A percentile compares a stretch with the other conserved stretches of the same genome.
These are phyloP conservation scores for Peromyscus leucopus DNA, from an alignment of 2,113 vertebrate genomes.

Conservation along the genomic window DNA sequence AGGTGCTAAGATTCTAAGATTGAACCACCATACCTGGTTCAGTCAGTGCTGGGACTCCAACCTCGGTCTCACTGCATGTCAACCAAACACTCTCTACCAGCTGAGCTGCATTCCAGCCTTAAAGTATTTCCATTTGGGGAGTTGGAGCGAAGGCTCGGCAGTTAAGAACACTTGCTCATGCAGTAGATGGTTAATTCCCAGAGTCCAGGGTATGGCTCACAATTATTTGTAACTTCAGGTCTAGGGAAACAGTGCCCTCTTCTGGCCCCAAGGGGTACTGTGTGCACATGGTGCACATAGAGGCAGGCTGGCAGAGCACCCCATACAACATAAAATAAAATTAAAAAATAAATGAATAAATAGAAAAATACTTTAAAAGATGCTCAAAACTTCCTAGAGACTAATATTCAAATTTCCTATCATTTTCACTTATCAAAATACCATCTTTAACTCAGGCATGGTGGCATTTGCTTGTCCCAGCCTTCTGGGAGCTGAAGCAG, in stretches of 20 bases:
- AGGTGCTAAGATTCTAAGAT: neutral
- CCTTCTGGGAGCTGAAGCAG: neutral
- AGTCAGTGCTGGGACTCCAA: neutral
- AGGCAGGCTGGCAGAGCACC: neutral
- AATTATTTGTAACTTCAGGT: neutral
- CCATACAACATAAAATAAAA: neutral
- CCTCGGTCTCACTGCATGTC: neutral
- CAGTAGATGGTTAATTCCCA: neutral
- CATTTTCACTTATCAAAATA: conserved; percentile 37
- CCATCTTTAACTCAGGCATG: neutral
- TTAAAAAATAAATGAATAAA: neutral
- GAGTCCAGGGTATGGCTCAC: neutral
- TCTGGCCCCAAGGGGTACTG: neutral
- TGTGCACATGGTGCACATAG: neutral
- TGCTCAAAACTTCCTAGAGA: neutral
- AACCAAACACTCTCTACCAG: neutral
- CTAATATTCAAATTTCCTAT: conserved; percentile 9
- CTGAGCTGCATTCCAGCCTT: neutral
- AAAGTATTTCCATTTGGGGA: neutral
- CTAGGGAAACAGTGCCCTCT: neutral
- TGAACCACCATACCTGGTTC: neutral
- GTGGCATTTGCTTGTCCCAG: neutral
- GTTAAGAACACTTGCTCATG: neutral
- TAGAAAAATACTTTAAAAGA: neutral
- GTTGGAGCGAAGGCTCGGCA: no score